Conservation (phyloP, 1,140 invertebrate species). For the Coboldia fuscipes region DNA sequence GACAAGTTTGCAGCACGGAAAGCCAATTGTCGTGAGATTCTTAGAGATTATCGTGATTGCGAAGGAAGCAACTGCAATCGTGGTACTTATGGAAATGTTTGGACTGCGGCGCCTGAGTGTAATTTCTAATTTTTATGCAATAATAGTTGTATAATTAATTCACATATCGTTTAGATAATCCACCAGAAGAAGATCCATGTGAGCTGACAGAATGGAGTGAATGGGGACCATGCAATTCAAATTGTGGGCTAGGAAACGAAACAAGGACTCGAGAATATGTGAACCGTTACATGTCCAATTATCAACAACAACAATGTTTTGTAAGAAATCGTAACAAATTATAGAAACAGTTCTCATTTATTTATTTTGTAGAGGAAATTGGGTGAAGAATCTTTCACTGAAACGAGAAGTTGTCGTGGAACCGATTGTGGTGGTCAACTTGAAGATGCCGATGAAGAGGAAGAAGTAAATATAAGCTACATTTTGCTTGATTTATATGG, state of each 20-base stretch:
- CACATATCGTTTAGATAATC: no score
- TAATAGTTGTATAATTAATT: constrained; percentile 41
- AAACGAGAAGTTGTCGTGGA: no score
- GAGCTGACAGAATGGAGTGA: constrained; percentile 35
- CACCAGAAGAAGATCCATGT: constrained; percentile 26
- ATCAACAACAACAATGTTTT: no score
- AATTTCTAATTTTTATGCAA: constrained; percentile 50
- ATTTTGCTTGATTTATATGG: no score
- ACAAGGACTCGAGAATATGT: constrained; percentile 40
- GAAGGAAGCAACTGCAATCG: constrained; percentile 26
- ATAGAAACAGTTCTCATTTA: no score
- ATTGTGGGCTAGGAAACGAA: constrained; percentile 38
- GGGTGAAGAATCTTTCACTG: no score
- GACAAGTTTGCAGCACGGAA: constrained; percentile 25
- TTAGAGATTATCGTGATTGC: constrained; percentile 30
- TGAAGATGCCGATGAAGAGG: no score
- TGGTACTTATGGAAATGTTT: constrained; percentile 13
- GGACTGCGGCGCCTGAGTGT: constrained; percentile 31
- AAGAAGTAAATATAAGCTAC: no score
- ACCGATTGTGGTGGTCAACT: no score
- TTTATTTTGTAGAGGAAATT: no score
- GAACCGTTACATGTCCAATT: no score
- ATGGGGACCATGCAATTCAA: constrained; percentile 42
- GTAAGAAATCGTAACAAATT: no score
- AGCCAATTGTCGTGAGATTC: constrained; percentile 25